Evolutionary conservation across 1,140 invertebrate genomes (phyloP), one percentile per base, ranked within the genome.

Genomic region (Galendromus occidentalis): DNA sequence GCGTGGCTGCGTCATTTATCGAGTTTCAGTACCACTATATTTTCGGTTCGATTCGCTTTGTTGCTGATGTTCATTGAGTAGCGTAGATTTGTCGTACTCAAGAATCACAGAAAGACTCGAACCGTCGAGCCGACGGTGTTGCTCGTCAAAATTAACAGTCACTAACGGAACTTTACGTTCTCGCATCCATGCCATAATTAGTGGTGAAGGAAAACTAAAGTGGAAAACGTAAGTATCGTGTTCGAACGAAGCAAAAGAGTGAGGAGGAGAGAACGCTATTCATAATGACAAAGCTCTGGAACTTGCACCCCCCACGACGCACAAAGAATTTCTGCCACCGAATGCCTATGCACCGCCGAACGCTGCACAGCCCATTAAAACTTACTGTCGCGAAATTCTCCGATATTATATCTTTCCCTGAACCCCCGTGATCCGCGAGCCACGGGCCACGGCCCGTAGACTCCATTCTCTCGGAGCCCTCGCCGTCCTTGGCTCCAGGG

Each of bases 191-290:
- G 39, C 39, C 25, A 25, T 59, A 59, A 59, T 25, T 59, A 59
- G 51, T 59, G 51, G 51, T 59, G 51, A 59, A 42, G 30, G 64
- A 39, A 63, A 66, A 64, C 80, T 90, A 44, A 85, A 87, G 75
- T 90, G 87, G 87, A 89, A 87, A 75, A 88, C 86, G 86, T 88
- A 82, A 85, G 83, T 75, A 39, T 44, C 18, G 14, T 65, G 33
- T 66, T 59, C n/a, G 14, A 59, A 59, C 22, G 51, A 59, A 59
- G 33, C 33, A 39, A 39, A 6, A 4, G 33, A 39, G 33, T 39
- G 33, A 22, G 28, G 20, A 18, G 17, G 30, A 25, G 25, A 39
- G n/a, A n/a, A n/a, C n/a, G n/a, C n/a, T 9, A 39, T 39, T 39
- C 9, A 9, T 6, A 39, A 4, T 39, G 33, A 39, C 33, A 39